Base-by-base conservation (phyloP, 1,140 invertebrate genomes). In the Caenorhabditis briggsae region DNA sequence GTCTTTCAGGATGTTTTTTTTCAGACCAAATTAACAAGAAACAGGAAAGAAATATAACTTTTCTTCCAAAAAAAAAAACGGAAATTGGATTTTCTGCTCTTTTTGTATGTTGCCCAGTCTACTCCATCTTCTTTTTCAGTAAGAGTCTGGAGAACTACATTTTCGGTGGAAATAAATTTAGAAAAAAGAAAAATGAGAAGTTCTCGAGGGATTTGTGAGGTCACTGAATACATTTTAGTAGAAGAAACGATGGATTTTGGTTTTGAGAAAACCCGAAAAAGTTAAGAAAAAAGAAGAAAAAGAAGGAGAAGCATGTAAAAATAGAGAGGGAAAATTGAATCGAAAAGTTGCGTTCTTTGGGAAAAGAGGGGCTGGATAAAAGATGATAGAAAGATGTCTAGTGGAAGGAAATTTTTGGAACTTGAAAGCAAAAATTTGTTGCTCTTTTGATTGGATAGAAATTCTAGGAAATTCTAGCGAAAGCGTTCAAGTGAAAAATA, bases 231-330 rank as follows among this genome's bases (percentile, higher is more conserved):
- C 65, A 74, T 46, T 74, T 74, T 48, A 48, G 65, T 11, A 46
- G 18, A 74, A 43, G 65, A 74, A 74, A 74, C 41, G 65, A 74
- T 74, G 65, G 65, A 74, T 74, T 74, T 74, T 48, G 65, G 65
- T 43, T 46, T 33, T 2, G 56, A 58, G 56, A 64, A 64, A 64
- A 25, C 25, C 11, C 14, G 18, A 74, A 25, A 70, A 46, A 48
- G 16, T 46, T 18, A n/a, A 58, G n/a, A n/a, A 58, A 58, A 58
- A 20, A n/a, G 43, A 18, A 18, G 46, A 20, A 46, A 74, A 48
- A 41, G 23, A 14, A 6, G 56, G 56, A 59, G n/a, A n/a, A 59
- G n/a, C 16, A 59, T 20, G 61, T 48, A 74, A 48, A 43, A 43
- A 48, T 46, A 74, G 65, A 33, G 33, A 74, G 41, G 6, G 65